These are phyloP conservation scores for Heterotis niloticus DNA, from an alignment of 2,113 vertebrate genomes.

Conservation along the genomic window DNA sequence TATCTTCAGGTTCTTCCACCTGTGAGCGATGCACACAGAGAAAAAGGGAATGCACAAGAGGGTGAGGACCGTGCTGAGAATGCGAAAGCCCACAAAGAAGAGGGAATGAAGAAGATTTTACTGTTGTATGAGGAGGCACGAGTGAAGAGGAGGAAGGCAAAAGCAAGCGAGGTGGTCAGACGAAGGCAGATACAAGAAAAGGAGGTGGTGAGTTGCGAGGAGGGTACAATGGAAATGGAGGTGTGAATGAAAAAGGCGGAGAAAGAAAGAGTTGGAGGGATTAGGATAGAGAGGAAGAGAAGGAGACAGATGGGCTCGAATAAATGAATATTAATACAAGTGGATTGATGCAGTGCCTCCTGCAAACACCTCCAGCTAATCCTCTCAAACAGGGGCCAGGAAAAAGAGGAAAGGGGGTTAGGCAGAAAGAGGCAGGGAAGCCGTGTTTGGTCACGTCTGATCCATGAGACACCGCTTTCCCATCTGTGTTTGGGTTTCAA, in stretches of 20 bases:
- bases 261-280: constrained; percentile 40
- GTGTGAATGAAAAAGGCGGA: constrained; percentile 17
- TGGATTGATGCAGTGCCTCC: constrained; percentile 38
- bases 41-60: neutral
- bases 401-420: neutral
- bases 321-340: constrained; percentile 58
- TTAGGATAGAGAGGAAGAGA: constrained; percentile 41
- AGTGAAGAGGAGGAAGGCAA: neutral
- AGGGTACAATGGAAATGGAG: constrained; percentile 4
- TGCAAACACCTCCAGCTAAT: constrained; percentile 56
- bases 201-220: neutral
- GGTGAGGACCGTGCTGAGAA: neutral
- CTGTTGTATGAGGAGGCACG: neutral
- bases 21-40: constrained; percentile 32
- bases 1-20: constrained; percentile 56
- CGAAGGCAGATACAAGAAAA: neutral
- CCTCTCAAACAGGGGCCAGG: constrained; percentile 35
- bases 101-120: neutral
- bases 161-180: neutral
- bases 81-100: neutral
- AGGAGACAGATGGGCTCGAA: constrained; percentile 47
- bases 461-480: no score
- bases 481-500: no score
- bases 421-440: constrained; percentile 22
- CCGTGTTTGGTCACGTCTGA: neutral